These are phyloP conservation scores for Acestrorhynchus altus DNA, from an alignment of 2,797 vertebrate species.

Conservation along the genomic window DNA sequence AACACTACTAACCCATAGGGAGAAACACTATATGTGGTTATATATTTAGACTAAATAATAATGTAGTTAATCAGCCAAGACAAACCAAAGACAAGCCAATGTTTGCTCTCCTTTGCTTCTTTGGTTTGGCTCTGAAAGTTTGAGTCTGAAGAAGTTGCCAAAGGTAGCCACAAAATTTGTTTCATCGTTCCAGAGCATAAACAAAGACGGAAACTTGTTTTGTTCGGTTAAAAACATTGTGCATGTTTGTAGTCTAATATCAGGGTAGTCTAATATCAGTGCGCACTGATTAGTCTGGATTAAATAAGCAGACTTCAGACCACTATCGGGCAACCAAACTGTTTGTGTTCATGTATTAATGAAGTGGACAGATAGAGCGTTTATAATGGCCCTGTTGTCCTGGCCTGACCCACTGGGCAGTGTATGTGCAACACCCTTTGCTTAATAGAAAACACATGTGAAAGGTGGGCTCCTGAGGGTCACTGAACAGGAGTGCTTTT, in stretches of 20 bases:
- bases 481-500: slow-evolving; percentile 68
- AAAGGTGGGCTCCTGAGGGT: slow-evolving; percentile 38
- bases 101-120: too few species aligned
- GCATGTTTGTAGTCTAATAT: slow-evolving; percentile 12
- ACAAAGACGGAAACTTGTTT: too few species aligned
- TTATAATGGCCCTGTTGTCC: slow-evolving; percentile 70
- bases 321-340: slow-evolving; percentile 27
- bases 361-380: slow-evolving; percentile 43
- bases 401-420: slow-evolving; percentile 60
- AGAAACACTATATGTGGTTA: too few species aligned
- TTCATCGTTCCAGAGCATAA: too few species aligned
- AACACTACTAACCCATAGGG: too few species aligned
- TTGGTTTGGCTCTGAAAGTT: too few species aligned
- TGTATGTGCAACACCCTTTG: slow-evolving; percentile 47
- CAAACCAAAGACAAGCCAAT: too few species aligned
- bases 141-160: too few species aligned
- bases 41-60: too few species aligned
- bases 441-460: slow-evolving; percentile 71
- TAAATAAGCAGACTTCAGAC: slow-evolving; percentile 29
- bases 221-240: too few species aligned
- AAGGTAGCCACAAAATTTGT: too few species aligned
- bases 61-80: too few species aligned
- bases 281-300: slow-evolving; percentile 29
- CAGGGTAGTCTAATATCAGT: background rate
- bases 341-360: background rate